Evolutionary conservation across 2,113 vertebrate species (phyloP).

Genomic region (Petaurus breviceps): DNA sequence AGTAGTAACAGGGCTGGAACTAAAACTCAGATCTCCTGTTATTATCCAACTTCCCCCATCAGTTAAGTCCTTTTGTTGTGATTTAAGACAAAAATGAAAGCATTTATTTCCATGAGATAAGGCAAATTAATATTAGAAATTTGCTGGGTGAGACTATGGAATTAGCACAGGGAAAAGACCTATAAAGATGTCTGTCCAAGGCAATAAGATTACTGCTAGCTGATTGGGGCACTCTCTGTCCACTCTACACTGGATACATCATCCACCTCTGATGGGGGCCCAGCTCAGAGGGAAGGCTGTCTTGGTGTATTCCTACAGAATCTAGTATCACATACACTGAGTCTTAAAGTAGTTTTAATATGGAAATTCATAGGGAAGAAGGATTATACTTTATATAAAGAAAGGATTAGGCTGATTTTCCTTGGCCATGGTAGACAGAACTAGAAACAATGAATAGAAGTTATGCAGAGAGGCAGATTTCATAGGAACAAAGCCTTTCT

Average conservation of each 20-base stretch:
- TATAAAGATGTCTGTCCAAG: neutral
- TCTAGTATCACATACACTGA: neutral
- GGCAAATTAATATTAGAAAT: neutral
- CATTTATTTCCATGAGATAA: neutral
- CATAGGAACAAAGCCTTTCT: neutral
- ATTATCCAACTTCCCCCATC: neutral
- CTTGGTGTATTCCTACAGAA: neutral
- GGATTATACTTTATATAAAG: neutral
- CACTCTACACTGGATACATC: neutral
- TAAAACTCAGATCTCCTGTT: neutral
- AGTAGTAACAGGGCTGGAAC: neutral
- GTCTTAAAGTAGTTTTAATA: neutral
- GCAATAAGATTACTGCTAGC: neutral
- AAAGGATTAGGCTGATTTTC: neutral
- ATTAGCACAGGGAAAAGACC: neutral
- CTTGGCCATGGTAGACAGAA: neutral
- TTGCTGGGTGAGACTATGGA: neutral
- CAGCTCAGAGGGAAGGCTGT: neutral
- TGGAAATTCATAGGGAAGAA: neutral
- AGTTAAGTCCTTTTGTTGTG: neutral
- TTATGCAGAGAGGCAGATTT: neutral
- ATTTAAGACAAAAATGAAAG: neutral
- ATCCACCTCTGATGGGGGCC: neutral
- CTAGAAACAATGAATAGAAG: neutral
- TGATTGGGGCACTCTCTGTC: neutral